Conservation (phyloP, 1,140 invertebrate species). For the Diprion similis region DNA sequence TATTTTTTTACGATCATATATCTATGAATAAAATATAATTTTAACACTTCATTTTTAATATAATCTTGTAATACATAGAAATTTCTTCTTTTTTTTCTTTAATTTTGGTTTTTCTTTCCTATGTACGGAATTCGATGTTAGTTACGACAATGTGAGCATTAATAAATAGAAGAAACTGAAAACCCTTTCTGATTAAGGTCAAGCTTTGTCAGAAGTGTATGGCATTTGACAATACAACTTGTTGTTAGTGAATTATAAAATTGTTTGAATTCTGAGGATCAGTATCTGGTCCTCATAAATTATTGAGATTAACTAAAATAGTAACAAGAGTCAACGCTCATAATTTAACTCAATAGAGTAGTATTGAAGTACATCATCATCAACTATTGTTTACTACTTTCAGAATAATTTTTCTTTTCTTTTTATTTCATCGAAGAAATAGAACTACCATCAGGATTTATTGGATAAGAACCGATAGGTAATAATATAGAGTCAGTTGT, state of each 20-base stretch:
- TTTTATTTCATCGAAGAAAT: neutral
- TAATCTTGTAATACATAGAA: no score
- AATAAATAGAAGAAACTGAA: neutral
- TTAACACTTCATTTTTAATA: neutral
- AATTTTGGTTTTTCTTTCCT: no score
- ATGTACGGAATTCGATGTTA: neutral
- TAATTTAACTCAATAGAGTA: neutral
- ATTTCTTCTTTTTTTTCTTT: no score
- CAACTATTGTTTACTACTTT: neutral
- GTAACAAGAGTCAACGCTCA: neutral
- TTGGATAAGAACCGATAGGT: neutral
- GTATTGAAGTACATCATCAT: neutral
- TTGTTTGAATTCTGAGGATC: neutral
- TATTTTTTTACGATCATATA: neutral
- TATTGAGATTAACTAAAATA: neutral
- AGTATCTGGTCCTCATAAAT: neutral
- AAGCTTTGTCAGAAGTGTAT: neutral
- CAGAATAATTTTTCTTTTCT: neutral
- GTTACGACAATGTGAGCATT: neutral
- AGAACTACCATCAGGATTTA: neutral
- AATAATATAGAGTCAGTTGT: neutral
- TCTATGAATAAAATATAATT: constrained; percentile 6
- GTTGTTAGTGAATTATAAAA: neutral
- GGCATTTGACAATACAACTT: neutral
- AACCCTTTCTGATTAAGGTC: neutral